phyloP scores from a whole-genome alignment of 2,888 invertebrate genomes.

The Ctenicera cuprea region DNA sequence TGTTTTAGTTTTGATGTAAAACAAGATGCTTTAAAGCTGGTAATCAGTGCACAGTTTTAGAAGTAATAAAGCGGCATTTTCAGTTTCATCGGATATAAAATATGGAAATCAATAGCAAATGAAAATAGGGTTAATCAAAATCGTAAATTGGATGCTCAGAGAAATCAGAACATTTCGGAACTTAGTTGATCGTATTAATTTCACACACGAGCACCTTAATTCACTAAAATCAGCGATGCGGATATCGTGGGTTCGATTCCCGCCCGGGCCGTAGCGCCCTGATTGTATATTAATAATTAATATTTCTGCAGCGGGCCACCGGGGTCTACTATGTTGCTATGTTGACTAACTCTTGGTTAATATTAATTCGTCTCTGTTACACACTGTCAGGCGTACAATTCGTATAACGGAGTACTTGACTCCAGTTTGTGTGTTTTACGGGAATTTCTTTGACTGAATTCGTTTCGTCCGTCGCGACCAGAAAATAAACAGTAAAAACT shows the following conservation, averaged over 20 bases:
- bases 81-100: not conserved
- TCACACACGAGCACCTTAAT: conserved; percentile 54
- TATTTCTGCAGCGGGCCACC: conserved; percentile 38
- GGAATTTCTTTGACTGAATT: too few relatives aligned
- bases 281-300: conserved; percentile 54
- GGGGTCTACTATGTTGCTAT: conserved; percentile 25
- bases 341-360: conserved; percentile 27
- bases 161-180: conserved; percentile 37
- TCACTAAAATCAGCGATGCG: conserved; percentile 47
- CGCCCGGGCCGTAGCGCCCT: conserved; percentile 40
- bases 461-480: too few relatives aligned
- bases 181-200: conserved; percentile 52
- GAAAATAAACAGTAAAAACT: too few relatives aligned
- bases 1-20: too few relatives aligned
- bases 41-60: too few relatives aligned
- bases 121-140: conserved; percentile 38
- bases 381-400: not conserved
- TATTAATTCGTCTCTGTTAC: conserved; percentile 31
- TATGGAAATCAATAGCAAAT: conserved; percentile 26
- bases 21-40: too few relatives aligned
- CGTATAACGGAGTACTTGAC: not conserved
- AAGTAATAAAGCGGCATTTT: too few relatives aligned
- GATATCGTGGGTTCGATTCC: conserved; percentile 44
- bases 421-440: too few relatives aligned
- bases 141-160: conserved; percentile 41